These are phyloP conservation scores for Aviceda subcristata DNA, from an alignment of 2,113 vertebrate genomes.

Conservation along the genomic window DNA sequence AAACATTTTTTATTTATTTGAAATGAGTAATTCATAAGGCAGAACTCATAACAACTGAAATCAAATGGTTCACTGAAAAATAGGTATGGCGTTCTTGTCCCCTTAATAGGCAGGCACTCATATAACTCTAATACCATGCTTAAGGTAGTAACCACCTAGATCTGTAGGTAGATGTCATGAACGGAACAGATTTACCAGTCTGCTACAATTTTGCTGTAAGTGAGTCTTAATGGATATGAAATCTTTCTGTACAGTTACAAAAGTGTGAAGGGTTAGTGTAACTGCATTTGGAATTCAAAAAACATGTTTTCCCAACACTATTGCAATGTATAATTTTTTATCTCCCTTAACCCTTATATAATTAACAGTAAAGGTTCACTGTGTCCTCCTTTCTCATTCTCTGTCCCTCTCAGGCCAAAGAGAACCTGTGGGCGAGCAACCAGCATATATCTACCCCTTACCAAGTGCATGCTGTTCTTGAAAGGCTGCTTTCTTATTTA, in stretches of 20 bases:
- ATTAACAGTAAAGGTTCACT: background rate
- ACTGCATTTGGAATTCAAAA: background rate
- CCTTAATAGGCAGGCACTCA: background rate
- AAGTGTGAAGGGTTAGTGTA: background rate
- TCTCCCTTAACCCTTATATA: background rate
- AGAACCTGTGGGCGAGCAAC: background rate
- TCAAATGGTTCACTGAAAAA: background rate
- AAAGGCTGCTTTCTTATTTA: slow-evolving; percentile 20
- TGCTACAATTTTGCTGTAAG: background rate
- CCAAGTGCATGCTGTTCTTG: slow-evolving; percentile 14
- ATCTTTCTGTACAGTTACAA: background rate
- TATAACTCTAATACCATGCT: background rate
- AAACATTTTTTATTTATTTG: background rate
- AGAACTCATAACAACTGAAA: background rate
- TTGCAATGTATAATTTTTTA: background rate
- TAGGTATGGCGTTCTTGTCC: background rate
- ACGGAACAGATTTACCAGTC: background rate
- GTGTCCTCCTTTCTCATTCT: background rate
- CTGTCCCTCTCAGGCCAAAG: background rate
- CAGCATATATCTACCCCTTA: background rate
- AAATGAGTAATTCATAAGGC: background rate
- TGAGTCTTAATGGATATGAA: background rate
- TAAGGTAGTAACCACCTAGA: background rate
- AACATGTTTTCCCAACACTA: background rate
- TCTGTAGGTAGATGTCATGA: background rate